Evolutionary conservation across 2,888 invertebrate species (phyloP).

Genomic region (Pteria penguin): DNA sequence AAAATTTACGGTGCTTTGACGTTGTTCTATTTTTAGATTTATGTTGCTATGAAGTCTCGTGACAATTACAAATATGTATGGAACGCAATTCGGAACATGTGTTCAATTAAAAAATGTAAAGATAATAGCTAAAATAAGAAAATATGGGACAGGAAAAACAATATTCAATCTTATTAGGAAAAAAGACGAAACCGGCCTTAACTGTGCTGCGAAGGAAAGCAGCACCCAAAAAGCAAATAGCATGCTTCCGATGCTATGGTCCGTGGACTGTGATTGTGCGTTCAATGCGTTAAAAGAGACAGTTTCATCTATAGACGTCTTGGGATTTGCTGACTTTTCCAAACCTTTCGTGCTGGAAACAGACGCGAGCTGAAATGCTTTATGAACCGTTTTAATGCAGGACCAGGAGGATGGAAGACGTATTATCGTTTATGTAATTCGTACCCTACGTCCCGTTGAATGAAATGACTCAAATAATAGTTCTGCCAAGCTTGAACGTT

Average conservation of each 20-base stretch:
- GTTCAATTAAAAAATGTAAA: too few relatives aligned
- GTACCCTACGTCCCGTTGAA: conserved; percentile 31
- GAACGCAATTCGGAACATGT: too few relatives aligned
- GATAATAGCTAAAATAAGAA: too few relatives aligned
- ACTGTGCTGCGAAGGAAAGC: background rate
- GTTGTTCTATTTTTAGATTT: too few relatives aligned
- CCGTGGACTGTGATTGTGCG: conserved; percentile 14
- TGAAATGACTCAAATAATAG: conserved; percentile 39
- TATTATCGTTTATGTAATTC: conserved; percentile 38
- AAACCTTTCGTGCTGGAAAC: conserved; percentile 31
- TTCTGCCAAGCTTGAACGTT: conserved; percentile 43
- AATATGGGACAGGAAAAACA: too few relatives aligned
- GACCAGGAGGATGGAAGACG: conserved; percentile 15
- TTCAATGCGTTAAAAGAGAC: conserved; percentile 26
- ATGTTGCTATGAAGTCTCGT: too few relatives aligned
- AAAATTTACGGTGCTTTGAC: too few relatives aligned
- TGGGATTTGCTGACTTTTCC: conserved; percentile 43
- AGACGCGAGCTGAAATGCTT: conserved; percentile 34
- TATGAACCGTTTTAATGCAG: background rate
- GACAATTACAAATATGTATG: too few relatives aligned
- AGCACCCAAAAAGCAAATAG: background rate
- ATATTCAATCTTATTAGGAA: too few relatives aligned
- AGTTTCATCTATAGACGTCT: conserved; percentile 30
- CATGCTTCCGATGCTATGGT: background rate
- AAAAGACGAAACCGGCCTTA: too few relatives aligned